Conservation (phyloP, 2,797 vertebrate genomes). For the Argentina silus region DNA sequence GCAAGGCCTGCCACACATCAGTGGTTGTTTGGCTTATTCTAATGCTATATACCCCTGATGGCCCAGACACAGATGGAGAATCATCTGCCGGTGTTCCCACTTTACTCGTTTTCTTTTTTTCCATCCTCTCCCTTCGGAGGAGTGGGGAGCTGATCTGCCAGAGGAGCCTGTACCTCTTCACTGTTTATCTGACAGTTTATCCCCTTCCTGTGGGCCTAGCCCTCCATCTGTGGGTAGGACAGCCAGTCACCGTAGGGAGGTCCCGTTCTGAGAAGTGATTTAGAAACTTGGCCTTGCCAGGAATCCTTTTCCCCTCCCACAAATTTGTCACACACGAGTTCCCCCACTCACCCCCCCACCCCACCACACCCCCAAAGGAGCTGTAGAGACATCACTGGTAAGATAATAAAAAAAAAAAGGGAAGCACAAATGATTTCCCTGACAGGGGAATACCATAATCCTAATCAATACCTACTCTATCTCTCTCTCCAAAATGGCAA, state of each 20-base stretch:
- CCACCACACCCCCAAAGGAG: background rate
- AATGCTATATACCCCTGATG: conserved; percentile 14
- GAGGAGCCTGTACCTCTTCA: conserved; percentile 46
- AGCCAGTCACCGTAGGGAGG: conserved; percentile 62
- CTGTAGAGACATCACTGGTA: background rate
- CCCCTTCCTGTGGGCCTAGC: conserved; percentile 58
- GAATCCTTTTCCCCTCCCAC: conserved; percentile 30
- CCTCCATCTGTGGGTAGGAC: conserved; percentile 73
- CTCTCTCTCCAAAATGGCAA: background rate
- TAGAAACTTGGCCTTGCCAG: conserved; percentile 63
- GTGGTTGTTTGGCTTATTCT: conserved; percentile 9
- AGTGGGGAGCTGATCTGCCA: conserved; percentile 57
- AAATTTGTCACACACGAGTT: conserved; percentile 17
- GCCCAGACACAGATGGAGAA: conserved; percentile 65
- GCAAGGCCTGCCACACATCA: conserved; percentile 9
- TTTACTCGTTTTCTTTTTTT: background rate
- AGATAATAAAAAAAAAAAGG: background rate
- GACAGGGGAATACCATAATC: background rate
- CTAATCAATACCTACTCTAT: conserved; percentile 12
- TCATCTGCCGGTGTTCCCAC: conserved; percentile 61
- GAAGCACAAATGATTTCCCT: conserved; percentile 12
- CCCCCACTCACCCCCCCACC: background rate
- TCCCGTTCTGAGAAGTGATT: conserved; percentile 65
- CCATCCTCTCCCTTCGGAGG: conserved; percentile 29
- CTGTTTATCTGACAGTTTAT: conserved; percentile 72